Conservation (phyloP, 1,140 invertebrate species). For the Drosophila yakuba region DNA sequence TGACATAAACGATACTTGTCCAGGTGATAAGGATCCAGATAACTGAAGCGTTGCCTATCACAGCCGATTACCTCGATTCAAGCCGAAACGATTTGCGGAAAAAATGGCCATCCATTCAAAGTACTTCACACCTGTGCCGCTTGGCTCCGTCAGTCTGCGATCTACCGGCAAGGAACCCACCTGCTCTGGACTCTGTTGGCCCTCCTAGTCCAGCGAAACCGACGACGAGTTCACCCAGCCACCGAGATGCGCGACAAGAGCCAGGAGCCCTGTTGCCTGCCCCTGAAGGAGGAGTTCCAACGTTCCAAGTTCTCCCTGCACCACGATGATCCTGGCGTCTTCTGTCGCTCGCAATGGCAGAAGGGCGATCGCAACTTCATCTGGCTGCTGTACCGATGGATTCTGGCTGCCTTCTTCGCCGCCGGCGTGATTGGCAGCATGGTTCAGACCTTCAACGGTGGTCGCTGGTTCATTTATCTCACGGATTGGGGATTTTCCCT, state of each 20-base stretch:
- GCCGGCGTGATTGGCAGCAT: conserved; percentile 85
- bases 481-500: conserved; percentile 91
- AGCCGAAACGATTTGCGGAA: conserved; percentile 50
- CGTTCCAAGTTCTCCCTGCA: conserved; percentile 57
- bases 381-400: conserved; percentile 71
- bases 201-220: conserved; percentile 33
- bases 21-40: conserved; percentile 61
- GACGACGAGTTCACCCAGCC: conserved; percentile 37
- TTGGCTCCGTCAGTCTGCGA: conserved; percentile 54
- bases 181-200: conserved; percentile 41
- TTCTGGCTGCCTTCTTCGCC: conserved; percentile 63
- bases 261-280: conserved; percentile 80
- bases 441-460: conserved; percentile 74
- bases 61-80: conserved; percentile 38
- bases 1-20: conserved; percentile 37
- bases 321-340: conserved; percentile 58
- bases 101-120: conserved; percentile 44
- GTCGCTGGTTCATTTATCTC: conserved; percentile 88
- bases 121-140: conserved; percentile 16
- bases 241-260: conserved; percentile 51
- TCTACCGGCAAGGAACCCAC: conserved; percentile 45
- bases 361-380: conserved; percentile 47
- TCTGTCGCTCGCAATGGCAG: conserved; percentile 75
- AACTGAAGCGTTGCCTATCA: conserved; percentile 32
- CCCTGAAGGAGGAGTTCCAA: conserved; percentile 82